Percentiles rank a stretch among this genome's conserved stretches.
These are phyloP conservation scores for Microtus pennsylvanicus DNA, from an alignment of 2,113 vertebrate genomes.

Conservation along the genomic window DNA sequence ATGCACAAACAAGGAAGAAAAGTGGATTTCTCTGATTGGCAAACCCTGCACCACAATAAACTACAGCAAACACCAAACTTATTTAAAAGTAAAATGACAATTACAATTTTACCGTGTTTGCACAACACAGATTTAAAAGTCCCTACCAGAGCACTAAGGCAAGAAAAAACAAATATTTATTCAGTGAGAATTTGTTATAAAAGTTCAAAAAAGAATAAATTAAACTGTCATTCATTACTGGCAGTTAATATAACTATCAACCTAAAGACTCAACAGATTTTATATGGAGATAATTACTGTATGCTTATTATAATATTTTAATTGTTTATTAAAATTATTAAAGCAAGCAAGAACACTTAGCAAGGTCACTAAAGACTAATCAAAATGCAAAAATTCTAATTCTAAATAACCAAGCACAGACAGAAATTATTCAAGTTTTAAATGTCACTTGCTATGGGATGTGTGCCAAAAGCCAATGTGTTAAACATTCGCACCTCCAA, in stretches of 20 bases:
- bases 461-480: neutral
- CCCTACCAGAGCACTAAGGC: neutral
- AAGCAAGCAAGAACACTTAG: constrained; percentile 54
- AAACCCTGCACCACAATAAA: neutral
- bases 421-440: neutral
- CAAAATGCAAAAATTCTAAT: constrained; percentile 42
- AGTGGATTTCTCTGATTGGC: neutral
- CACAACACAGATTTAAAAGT: neutral
- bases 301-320: constrained; percentile 14
- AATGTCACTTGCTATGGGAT: neutral
- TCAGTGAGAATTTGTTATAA: neutral
- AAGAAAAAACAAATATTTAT: neutral
- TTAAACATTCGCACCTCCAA: neutral
- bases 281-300: neutral
- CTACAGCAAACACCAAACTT: neutral
- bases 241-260: neutral
- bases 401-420: constrained; percentile 32
- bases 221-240: neutral
- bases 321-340: constrained; percentile 22
- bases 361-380: neutral
- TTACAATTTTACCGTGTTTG: neutral
- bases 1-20: neutral
- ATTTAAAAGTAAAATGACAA: neutral
- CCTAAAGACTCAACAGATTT: neutral
- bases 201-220: constrained; percentile 19